Evolutionary conservation across 2,888 invertebrate species (phyloP).

Genomic region (Theodoxus fluviatilis): DNA sequence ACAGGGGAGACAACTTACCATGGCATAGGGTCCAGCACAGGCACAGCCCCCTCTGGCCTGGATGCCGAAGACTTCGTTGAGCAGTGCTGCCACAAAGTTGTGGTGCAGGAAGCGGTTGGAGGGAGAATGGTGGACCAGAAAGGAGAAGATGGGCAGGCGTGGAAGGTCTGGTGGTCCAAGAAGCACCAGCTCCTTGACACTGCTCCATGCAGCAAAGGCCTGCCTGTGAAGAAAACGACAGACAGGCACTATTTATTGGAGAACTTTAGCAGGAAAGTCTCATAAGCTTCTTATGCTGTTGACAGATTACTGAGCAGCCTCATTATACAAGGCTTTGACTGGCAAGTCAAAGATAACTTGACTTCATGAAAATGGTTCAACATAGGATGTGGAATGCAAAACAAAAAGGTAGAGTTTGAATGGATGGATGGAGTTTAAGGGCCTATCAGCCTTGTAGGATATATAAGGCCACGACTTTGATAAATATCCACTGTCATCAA

Average conservation of each 20-base stretch:
- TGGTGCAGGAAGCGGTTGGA: slow-evolving; percentile 82
- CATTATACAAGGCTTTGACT: too few relatives aligned
- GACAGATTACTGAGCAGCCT: too few relatives aligned
- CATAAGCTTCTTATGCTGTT: background rate
- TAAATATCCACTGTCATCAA: too few relatives aligned
- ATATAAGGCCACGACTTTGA: too few relatives aligned
- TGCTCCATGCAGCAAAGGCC: slow-evolving; percentile 70
- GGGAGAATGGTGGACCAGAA: slow-evolving; percentile 82
- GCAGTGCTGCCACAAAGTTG: slow-evolving; percentile 83
- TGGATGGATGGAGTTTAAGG: too few relatives aligned
- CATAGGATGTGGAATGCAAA: too few relatives aligned
- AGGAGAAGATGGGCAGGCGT: slow-evolving; percentile 81
- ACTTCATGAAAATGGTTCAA: too few relatives aligned
- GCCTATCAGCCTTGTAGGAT: too few relatives aligned
- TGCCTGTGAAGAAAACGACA: slow-evolving; percentile 34
- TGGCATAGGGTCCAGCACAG: slow-evolving; percentile 83
- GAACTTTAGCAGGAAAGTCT: background rate
- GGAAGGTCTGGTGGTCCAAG: slow-evolving; percentile 71
- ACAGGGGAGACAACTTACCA: too few relatives aligned
- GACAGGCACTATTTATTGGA: background rate
- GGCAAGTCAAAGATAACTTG: too few relatives aligned
- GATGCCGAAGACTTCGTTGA: slow-evolving; percentile 91
- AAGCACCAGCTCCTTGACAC: slow-evolving; percentile 71
- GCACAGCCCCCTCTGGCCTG: slow-evolving; percentile 72
- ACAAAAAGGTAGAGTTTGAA: too few relatives aligned